Base-by-base conservation (phyloP, 2,888 invertebrate species). In the Mimas tiliae region DNA sequence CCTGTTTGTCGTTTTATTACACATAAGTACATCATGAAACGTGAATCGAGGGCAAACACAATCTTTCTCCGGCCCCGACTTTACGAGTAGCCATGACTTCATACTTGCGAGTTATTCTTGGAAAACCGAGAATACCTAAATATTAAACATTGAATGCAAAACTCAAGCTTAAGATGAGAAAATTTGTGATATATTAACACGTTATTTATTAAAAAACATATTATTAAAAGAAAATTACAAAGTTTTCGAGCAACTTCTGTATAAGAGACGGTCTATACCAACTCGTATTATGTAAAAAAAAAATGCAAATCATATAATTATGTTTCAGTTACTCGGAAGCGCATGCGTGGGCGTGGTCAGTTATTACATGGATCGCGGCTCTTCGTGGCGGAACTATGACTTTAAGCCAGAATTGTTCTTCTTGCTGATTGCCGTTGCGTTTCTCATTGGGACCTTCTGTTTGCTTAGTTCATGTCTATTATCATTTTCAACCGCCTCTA, bases 401-500 rank as follows among this genome's bases (percentile, higher is more conserved):
- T 45, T 14, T 45, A 91, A 93, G 33, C 93, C 95, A 0, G 95
- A 96, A 77, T 86, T 96, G 21, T 97, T 97, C 87, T 96, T 96
- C 86, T 90, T 97, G 38, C 86, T 97, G 67, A 96, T 97, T 83
- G 94, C 96, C 0, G 96, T 96, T 0, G 94, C 97, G 16, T 98
- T 97, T 82, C 94, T 98, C 83, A 95, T 98, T 69, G 96, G 96
- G 64, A 97, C 97, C 27, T 96, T 96, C 79, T 95, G 97, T 71
- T 84, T 98, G 52, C 86, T 98, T 51, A 80, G 96, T 6, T 95
- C 98, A 0, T 97, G 96, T 75, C 77, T 98, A n/a, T 91, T 96
- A 42, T 97, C 98, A 1, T 92, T 97, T 63, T 95, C 97, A 16
- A 97, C 97, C 0, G 96, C 97, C n/a, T 95, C 97, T 45, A 96